phyloP scores from a whole-genome alignment of 2,113 vertebrate genomes.

The Capreolus pygargus region DNA sequence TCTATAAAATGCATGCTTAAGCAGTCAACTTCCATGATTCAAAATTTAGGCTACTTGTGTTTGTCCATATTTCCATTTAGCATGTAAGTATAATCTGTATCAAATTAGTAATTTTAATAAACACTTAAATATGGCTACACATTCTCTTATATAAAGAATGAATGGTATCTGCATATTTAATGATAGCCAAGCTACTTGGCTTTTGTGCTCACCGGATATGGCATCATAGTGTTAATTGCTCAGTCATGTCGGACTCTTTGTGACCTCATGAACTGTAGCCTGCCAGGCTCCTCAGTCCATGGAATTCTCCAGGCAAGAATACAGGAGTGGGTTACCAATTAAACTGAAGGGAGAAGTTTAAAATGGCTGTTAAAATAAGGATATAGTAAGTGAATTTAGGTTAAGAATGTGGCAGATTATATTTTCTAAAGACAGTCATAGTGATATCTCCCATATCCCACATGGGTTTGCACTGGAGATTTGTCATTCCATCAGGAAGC shows the following conservation, averaged over 20 bases:
- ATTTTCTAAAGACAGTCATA: neutral
- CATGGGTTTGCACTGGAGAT: fast-evolving
- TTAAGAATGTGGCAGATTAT: neutral
- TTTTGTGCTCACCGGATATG: neutral
- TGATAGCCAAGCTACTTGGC: neutral
- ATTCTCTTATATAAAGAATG: neutral
- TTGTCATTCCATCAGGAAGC: neutral
- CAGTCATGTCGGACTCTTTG: neutral
- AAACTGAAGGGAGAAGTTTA: neutral
- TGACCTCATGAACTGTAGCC: neutral
- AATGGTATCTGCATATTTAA: neutral
- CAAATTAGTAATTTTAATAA: neutral
- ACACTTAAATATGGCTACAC: neutral
- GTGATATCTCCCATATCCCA: neutral
- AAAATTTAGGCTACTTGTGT: neutral
- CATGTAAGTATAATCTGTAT: neutral
- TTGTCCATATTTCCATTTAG: neutral
- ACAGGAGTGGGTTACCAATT: neutral
- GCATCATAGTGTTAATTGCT: neutral
- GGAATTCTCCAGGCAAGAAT: neutral
- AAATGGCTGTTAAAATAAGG: neutral
- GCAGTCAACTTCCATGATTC: neutral
- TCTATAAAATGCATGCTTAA: neutral
- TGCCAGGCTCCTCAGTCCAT: neutral
- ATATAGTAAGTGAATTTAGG: neutral